A percentile compares a stretch with the other conserved stretches of the same genome.
These are phyloP conservation scores for Mormyrops boulengeri DNA, from an alignment of 2,797 vertebrate genomes.

Conservation along the genomic window DNA sequence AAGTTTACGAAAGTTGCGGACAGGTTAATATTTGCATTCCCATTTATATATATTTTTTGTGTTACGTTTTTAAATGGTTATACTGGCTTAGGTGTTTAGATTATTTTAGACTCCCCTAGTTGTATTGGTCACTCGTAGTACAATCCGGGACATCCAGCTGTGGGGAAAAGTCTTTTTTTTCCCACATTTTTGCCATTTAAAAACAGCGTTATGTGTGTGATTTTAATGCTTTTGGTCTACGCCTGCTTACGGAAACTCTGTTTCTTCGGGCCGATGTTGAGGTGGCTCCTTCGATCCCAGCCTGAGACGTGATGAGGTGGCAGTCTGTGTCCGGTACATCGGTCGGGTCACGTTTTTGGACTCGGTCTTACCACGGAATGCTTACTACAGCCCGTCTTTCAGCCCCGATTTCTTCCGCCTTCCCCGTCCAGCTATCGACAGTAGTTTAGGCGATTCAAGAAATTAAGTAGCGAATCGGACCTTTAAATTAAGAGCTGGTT, in stretches of 20 bases:
- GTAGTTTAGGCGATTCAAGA: neutral
- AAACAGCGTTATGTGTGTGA: neutral
- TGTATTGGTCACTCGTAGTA: neutral
- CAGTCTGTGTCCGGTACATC: neutral
- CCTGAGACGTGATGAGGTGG: conserved; percentile 18
- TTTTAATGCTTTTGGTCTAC: neutral
- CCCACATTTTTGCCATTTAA: neutral
- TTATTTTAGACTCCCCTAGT: neutral
- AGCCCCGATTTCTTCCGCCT: neutral
- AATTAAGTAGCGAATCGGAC: neutral
- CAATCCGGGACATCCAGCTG: neutral
- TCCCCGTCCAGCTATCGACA: neutral
- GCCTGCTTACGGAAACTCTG: neutral
- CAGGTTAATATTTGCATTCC: neutral
- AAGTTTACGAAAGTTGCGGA: conserved; percentile 5
- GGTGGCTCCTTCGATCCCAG: neutral
- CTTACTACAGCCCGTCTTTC: neutral
- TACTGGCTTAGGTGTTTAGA: neutral
- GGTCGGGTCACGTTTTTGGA: conserved; percentile 12
- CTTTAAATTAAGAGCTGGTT: neutral
- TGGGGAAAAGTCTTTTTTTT: neutral
- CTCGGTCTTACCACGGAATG: neutral
- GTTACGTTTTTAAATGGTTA: neutral
- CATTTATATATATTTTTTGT: neutral
- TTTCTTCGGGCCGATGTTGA: neutral